phyloP scores from a whole-genome alignment of 2,797 vertebrate genomes.

The Mus caroli region DNA sequence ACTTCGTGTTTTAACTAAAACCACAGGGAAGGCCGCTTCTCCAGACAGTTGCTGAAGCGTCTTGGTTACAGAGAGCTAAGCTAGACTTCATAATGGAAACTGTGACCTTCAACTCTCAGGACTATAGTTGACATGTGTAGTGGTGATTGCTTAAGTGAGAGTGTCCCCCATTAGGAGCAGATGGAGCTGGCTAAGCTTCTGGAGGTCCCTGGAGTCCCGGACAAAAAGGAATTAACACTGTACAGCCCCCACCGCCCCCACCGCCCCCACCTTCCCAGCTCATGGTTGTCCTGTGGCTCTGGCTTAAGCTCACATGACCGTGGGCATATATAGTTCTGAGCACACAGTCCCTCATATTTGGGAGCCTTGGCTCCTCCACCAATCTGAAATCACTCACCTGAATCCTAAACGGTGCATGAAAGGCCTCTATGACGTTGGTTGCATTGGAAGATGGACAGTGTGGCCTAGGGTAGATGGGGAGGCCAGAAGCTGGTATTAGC shows the following conservation, averaged over 20 bases:
- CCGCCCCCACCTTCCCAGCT: not conserved
- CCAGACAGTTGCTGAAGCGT: not conserved
- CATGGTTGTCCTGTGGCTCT: not conserved
- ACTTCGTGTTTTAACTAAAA: slow-evolving; percentile 1
- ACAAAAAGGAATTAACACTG: not conserved
- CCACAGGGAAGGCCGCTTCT: not conserved
- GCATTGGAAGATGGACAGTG: not conserved
- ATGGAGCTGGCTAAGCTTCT: not conserved
- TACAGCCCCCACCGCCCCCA: not conserved
- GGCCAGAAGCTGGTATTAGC: not conserved
- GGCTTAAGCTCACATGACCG: not conserved
- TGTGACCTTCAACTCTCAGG: not conserved
- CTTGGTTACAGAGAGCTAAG: not conserved
- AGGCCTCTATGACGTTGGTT: not conserved
- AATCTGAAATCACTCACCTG: slow-evolving; percentile 6
- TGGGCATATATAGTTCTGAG: not conserved
- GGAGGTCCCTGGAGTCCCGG: not conserved
- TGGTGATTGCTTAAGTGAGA: not conserved
- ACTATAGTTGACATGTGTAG: not conserved
- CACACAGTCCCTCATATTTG: not conserved
- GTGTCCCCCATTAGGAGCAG: not conserved
- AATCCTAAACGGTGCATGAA: not conserved
- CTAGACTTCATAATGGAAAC: not conserved
- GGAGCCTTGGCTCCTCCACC: slow-evolving; percentile 15
- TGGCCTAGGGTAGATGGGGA: not conserved